Evolutionary conservation across 2,113 vertebrate species (phyloP), one percentile per base, ranked within the genome.

Genomic region (Apteryx owenii): DNA sequence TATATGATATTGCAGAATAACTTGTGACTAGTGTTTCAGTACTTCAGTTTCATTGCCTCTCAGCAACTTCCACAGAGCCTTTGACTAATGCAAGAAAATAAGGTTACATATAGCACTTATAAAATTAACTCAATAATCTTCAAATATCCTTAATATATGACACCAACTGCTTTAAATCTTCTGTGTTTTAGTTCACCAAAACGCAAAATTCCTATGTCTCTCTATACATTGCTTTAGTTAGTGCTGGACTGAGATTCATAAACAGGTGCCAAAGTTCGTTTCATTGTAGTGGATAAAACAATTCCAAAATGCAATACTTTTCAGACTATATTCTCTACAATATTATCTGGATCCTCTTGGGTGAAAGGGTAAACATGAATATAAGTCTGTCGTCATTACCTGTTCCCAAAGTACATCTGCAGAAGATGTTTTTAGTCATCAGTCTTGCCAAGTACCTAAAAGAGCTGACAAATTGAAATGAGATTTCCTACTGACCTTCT

Each of bases 381-480:
- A 8, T 69, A 75, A 76, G 81, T 84, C 65, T 91, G 72, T 85
- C 73, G 75, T 80, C 76, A 81, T 85, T 82, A 93, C 75, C 54
- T 84, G 62, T 79, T 46, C 90, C 42, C 68, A 88, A 93, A 94
- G 15, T 19, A 64, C 0, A 4, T 44, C 64, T 90, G 38, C 42
- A 76, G 66, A 89, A 92, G 48, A 66, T 5, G 6, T 31, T 84
- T 48, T 88, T 90, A 93, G 76, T 44, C 29, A 89, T 83, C 33
- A 81, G 20, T 62, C 71, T 91, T 76, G 83, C 31, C 64, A 90
- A 79, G 33, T 40, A 78, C 48, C 26, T 71, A 89, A 91, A 58
- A 89, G 14, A 80, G 61, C 8, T 86, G 68, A 78, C 54, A 82
- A 86, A 96, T 58, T 71, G 56, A 91, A 95, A 95, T 93, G 71